Evolutionary conservation across 2,888 invertebrate species (phyloP).

Genomic region (Adelognathus sp.): DNA sequence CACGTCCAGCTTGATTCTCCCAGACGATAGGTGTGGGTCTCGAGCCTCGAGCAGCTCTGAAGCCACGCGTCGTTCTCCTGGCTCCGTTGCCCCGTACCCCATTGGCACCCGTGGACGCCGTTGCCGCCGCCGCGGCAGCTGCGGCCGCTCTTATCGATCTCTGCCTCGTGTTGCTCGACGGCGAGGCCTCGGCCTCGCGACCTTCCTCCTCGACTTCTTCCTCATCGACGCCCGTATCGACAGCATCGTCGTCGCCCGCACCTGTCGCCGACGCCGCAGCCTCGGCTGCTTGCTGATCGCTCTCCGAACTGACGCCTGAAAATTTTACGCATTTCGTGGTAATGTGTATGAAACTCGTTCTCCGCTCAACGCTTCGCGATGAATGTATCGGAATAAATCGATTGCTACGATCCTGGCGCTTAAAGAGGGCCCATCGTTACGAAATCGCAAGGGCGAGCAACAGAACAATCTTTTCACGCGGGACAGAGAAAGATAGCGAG

Average conservation of each 20-base stretch:
- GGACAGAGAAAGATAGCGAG: background rate
- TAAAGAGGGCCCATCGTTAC: background rate
- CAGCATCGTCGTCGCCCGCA: slow-evolving; percentile 70
- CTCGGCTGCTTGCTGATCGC: slow-evolving; percentile 83
- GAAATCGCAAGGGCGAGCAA: background rate
- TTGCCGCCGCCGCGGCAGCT: slow-evolving; percentile 71
- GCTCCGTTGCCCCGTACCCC: slow-evolving; percentile 69
- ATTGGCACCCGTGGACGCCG: slow-evolving; percentile 65
- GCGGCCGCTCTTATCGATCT: slow-evolving; percentile 74
- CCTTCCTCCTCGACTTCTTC: slow-evolving; percentile 85
- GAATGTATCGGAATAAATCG: background rate
- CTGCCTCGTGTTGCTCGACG: slow-evolving; percentile 84
- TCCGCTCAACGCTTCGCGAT: background rate
- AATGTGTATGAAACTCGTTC: background rate
- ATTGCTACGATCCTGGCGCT: background rate
- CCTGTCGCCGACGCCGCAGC: slow-evolving; percentile 67
- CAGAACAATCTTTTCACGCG: background rate
- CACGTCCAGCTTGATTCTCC: slow-evolving; percentile 79
- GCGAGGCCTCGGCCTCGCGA: slow-evolving; percentile 91
- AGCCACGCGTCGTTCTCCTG: slow-evolving; percentile 76
- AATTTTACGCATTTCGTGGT: slow-evolving; percentile 4
- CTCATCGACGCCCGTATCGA: slow-evolving; percentile 74
- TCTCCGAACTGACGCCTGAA: slow-evolving; percentile 84
- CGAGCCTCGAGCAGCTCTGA: slow-evolving; percentile 76
- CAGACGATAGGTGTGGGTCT: slow-evolving; percentile 86